phyloP scores from a whole-genome alignment of 2,888 invertebrate genomes.

The Tachina fera region DNA sequence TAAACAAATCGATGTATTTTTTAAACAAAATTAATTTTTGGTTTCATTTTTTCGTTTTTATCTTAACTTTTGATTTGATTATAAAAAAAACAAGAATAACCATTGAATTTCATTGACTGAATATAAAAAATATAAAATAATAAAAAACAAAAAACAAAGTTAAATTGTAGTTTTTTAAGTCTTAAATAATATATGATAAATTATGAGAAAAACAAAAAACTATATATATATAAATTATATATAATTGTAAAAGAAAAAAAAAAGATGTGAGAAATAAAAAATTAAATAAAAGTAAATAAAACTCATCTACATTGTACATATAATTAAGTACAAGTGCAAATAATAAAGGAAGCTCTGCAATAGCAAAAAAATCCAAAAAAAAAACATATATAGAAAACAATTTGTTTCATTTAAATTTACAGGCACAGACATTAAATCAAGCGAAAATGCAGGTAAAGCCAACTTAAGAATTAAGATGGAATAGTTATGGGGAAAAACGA shows the following conservation, averaged over 20 bases:
- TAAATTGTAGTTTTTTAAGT: constrained; percentile 71
- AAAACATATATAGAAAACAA: neutral
- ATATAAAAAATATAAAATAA: constrained; percentile 68
- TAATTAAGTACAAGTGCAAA: constrained; percentile 75
- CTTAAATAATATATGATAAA: constrained; percentile 68
- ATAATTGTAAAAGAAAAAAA: constrained; percentile 72
- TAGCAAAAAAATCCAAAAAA: constrained; percentile 74
- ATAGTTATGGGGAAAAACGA: too few species aligned
- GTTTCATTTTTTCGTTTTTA: constrained; percentile 44
- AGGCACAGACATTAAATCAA: too few species aligned
- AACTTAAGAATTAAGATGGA: too few species aligned
- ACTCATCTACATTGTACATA: constrained; percentile 74
- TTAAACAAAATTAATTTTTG: constrained; percentile 57
- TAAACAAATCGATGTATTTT: constrained; percentile 43
- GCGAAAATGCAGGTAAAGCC: too few species aligned
- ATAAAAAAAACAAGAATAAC: constrained; percentile 64
- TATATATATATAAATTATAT: constrained; percentile 58
- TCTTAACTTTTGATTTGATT: constrained; percentile 24
- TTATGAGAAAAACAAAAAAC: constrained; percentile 65
- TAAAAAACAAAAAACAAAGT: constrained; percentile 59
- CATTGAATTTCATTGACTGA: constrained; percentile 81
- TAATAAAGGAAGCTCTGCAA: constrained; percentile 80
- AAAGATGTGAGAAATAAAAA: constrained; percentile 76
- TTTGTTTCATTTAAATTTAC: constrained; percentile 24
- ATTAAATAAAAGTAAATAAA: constrained; percentile 72